Evolutionary conservation across 2,888 invertebrate species (phyloP), one percentile per base, ranked within the genome.

Genomic region (Agelastica alni): DNA sequence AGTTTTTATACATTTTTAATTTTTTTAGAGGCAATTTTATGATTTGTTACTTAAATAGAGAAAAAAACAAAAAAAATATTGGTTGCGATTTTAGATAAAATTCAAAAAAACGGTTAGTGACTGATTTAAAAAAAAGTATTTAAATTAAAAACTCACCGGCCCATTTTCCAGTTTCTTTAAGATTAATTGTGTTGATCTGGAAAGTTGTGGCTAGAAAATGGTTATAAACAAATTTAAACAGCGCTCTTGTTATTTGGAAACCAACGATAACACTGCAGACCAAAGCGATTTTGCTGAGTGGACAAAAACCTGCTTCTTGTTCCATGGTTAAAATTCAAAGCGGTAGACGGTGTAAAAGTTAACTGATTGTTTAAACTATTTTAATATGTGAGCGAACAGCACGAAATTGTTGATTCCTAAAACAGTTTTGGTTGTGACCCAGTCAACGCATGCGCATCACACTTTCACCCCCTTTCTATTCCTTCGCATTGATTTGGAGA

Each of bases 61-160:
- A n/a, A n/a, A n/a, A n/a, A n/a, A n/a, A n/a, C n/a, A n/a, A n/a
- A n/a, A n/a, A n/a, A n/a, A n/a, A n/a, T n/a, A n/a, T n/a, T n/a
- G n/a, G n/a, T n/a, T n/a, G n/a, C n/a, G n/a, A n/a, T n/a, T n/a
- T n/a, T n/a, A n/a, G n/a, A n/a, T n/a, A n/a, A n/a, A n/a, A n/a
- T n/a, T n/a, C n/a, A n/a, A n/a, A n/a, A n/a, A n/a, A n/a, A n/a
- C n/a, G n/a, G n/a, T n/a, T n/a, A n/a, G n/a, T n/a, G n/a, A n/a
- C n/a, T n/a, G n/a, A n/a, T n/a, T n/a, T n/a, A n/a, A n/a, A n/a
- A n/a, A n/a, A n/a, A n/a, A n/a, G n/a, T n/a, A n/a, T n/a, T n/a
- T n/a, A n/a, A n/a, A n/a, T n/a, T n/a, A n/a, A n/a, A n/a, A n/a
- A 68, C 86, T 85, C 78, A 91, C 91, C 83, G 76, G 91, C 91